Conservation (phyloP, 2,113 vertebrate species). For the Anguilla japonica region DNA sequence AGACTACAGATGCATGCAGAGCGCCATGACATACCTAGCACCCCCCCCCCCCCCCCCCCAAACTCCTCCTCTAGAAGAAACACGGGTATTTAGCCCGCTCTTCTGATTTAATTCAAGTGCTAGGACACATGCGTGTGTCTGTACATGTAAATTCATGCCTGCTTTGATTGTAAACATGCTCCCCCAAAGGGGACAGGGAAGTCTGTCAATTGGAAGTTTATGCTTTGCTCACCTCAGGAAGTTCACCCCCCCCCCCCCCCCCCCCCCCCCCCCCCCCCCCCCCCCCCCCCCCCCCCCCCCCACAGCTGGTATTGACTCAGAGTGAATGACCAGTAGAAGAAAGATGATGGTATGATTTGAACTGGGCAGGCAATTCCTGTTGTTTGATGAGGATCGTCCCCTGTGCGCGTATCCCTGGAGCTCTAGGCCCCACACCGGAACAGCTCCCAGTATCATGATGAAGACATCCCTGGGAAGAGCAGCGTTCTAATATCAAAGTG, state of each 20-base stretch:
- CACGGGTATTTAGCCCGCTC: background rate
- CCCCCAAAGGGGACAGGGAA: slow-evolving; percentile 19
- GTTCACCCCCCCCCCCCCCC: slow-evolving; percentile 23
- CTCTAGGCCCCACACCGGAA: slow-evolving; percentile 22
- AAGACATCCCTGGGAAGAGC: slow-evolving; percentile 56
- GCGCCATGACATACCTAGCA: background rate
- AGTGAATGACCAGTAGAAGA: slow-evolving; percentile 65
- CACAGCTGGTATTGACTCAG: slow-evolving; percentile 40
- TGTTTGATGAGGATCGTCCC: slow-evolving; percentile 64
- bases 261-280: too few species aligned
- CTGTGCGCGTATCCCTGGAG: slow-evolving; percentile 21
- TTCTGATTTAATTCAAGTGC: background rate
- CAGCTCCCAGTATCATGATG: slow-evolving; percentile 21
- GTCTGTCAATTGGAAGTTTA: slow-evolving; percentile 28
- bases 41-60: too few species aligned
- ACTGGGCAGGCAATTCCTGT: slow-evolving; percentile 65
- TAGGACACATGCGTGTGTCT: background rate
- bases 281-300: too few species aligned
- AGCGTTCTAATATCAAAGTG: slow-evolving; percentile 55
- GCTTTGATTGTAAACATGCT: slow-evolving; percentile 15
- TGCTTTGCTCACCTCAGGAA: slow-evolving; percentile 5
- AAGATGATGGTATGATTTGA: slow-evolving; percentile 73
- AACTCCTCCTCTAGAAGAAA: background rate
- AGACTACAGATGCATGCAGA: slow-evolving; percentile 19
- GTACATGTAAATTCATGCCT: slow-evolving; percentile 13